Percentiles rank a stretch among this genome's conserved stretches.
Evolutionary conservation across 2,113 vertebrate genomes (phyloP).

Genomic region (Vidua chalybeata): DNA sequence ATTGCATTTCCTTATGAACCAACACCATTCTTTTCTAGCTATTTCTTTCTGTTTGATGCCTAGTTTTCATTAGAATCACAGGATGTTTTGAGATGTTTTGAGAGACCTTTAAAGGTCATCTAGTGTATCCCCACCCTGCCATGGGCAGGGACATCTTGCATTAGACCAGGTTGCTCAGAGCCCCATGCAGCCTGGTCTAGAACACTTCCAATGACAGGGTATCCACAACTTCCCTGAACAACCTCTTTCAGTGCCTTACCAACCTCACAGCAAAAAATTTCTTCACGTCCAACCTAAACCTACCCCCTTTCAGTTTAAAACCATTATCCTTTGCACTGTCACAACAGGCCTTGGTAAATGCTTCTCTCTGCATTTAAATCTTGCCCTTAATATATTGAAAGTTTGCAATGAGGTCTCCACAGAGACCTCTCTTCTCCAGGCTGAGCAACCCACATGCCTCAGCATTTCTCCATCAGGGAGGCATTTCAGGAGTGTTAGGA

Average conservation of each 20-base stretch:
- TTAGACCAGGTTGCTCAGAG: neutral
- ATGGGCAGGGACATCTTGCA: neutral
- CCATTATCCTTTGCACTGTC: neutral
- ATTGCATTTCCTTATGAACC: neutral
- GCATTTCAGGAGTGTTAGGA: neutral
- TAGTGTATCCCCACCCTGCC: neutral
- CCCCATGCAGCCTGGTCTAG: neutral
- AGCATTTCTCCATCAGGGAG: neutral
- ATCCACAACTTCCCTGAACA: neutral
- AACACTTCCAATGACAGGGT: rapidly evolving
- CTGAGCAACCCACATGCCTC: neutral
- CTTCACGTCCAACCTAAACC: neutral
- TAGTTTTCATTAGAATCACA: neutral
- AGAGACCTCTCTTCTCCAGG: neutral
- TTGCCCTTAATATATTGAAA: neutral
- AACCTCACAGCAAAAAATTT: neutral
- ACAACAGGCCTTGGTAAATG: neutral
- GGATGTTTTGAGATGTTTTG: neutral
- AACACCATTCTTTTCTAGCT: neutral
- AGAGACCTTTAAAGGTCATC: neutral
- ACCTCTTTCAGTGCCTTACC: neutral
- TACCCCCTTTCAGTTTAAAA: neutral
- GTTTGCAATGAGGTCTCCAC: neutral
- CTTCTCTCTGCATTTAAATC: neutral
- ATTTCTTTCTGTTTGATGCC: neutral